Evolutionary conservation across 2,113 vertebrate genomes (phyloP), one percentile per base, ranked within the genome.

Genomic region (Prochilodus magdalenae): DNA sequence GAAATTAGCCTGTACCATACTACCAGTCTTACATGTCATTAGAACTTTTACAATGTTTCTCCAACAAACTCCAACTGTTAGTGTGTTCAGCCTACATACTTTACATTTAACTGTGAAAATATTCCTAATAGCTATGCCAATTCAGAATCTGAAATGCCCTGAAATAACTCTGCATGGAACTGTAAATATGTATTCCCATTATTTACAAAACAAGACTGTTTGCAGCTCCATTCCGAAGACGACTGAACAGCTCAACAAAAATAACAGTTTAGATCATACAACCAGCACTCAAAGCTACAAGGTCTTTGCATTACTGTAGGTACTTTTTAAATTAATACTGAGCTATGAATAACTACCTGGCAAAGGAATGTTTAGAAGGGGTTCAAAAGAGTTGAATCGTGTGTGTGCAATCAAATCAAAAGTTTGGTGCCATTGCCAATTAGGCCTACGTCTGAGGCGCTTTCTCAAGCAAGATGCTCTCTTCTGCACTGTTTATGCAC

Each of bases 401-500:
- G 51, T 16, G 53, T 49, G 47, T 51, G 59, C 69, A 51, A 69
- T 73, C 76, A 69, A 73, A 65, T 83, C 70, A 57, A 72, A 78
- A 73, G 73, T 70, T 72, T 53, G 44, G 49, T 76, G 71, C 72
- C 72, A 88, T 82, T 62, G 40, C 55, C 83, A 78, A 77, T 89
- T 85, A 90, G 27, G 60, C 49, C 33, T 27, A 36, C 82, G 78
- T 84, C 75, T 67, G 75, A 26, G 71, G 27, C 33, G 30, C 66
- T 84, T 86, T 80, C 83, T 83, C 36, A 30, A 79, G 83, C 44
- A 77, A 85, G 86, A 83, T 13, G 84, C 87, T 74, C 84, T 84
- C 69, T 70, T 75, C 83, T 88, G 85, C 80, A 83, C 86, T 88
- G 82, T 85, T 90, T 89, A 86, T 83, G 83, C 44, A 79, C 67